Conservation (phyloP, 1,140 invertebrate genomes). For the Dysdera silvatica region DNA sequence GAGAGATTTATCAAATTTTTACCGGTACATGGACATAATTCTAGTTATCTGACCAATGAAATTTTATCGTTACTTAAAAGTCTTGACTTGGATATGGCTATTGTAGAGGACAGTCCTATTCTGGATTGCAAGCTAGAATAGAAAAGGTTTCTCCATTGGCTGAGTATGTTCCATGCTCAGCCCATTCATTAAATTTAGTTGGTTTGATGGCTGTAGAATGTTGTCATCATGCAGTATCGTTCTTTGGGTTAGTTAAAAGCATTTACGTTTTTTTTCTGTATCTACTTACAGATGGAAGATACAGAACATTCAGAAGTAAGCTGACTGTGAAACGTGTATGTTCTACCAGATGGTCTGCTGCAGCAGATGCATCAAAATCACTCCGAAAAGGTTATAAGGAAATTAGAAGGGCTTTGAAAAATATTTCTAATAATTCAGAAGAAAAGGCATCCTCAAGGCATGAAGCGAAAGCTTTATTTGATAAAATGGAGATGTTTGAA, state of each 20-base stretch:
- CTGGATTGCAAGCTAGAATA: slow-evolving; percentile 11
- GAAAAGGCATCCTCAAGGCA: too few species aligned
- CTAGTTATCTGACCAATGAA: neutral
- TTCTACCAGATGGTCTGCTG: neutral
- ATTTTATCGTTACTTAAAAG: neutral
- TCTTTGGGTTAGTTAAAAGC: neutral
- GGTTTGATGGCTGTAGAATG: neutral
- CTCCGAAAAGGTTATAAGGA: too few species aligned
- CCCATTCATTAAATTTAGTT: slow-evolving; percentile 14
- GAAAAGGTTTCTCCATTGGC: neutral
- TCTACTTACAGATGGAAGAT: too few species aligned
- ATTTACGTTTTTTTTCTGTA: slow-evolving; percentile 34
- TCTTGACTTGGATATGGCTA: slow-evolving; percentile 23
- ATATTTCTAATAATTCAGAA: too few species aligned
- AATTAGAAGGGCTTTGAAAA: too few species aligned
- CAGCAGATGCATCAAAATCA: too few species aligned
- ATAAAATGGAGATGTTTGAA: too few species aligned
- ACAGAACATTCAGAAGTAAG: too few species aligned
- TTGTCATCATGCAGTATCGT: neutral
- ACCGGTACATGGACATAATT: neutral
- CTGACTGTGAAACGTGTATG: neutral
- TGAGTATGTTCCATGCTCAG: slow-evolving; percentile 1
- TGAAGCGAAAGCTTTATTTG: too few species aligned
- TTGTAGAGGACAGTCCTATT: slow-evolving; percentile 33
- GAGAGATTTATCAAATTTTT: neutral